Conservation (phyloP, 2,113 vertebrate genomes). For the Eudyptes chrysolophus region DNA sequence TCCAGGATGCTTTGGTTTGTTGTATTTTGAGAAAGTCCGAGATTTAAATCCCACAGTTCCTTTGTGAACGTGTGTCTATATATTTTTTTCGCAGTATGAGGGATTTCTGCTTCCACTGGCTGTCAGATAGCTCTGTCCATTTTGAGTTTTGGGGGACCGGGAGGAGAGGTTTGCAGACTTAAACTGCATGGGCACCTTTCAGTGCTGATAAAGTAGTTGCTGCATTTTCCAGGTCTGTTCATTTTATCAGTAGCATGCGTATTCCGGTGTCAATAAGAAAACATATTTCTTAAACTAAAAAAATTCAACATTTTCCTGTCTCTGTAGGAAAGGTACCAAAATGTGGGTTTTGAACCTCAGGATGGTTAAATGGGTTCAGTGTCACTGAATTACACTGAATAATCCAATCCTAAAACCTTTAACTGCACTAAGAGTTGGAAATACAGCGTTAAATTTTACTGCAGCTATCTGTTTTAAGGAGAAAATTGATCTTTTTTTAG, state of each 20-base stretch:
- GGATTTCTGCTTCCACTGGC: background rate
- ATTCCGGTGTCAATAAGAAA: background rate
- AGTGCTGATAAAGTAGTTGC: background rate
- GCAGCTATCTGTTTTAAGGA: background rate
- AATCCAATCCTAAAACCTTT: background rate
- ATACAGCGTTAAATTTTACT: background rate
- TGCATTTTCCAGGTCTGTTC: background rate
- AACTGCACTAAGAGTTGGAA: background rate
- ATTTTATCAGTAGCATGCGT: accelerated
- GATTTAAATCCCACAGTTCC: background rate
- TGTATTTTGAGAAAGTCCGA: background rate
- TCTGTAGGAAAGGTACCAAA: background rate
- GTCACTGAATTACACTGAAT: background rate
- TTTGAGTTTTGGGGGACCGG: background rate
- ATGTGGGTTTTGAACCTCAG: background rate
- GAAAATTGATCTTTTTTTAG: background rate
- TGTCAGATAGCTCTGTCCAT: background rate
- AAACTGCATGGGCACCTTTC: background rate
- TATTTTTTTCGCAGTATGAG: background rate
- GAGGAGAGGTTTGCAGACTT: background rate
- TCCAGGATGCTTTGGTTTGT: background rate
- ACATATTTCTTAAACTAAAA: accelerated
- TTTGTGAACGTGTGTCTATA: accelerated
- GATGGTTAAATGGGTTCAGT: background rate
- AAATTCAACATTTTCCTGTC: accelerated